Evolutionary conservation across 2,888 invertebrate genomes (phyloP).

Genomic region (Cheilosia soror): DNA sequence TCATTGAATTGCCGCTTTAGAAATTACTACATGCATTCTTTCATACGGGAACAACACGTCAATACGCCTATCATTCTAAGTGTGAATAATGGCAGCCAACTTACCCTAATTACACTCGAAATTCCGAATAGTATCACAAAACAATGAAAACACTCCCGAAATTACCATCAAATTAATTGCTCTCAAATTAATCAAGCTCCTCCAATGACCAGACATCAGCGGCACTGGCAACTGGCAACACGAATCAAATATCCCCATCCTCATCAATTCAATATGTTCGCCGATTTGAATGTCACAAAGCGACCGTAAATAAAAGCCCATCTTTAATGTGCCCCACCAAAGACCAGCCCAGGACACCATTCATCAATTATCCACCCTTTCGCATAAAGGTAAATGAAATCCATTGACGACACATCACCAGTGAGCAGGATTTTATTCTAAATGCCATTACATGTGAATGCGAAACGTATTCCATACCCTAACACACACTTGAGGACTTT

Average conservation of each 20-base stretch:
- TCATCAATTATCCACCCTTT: slow-evolving; percentile 68
- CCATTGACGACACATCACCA: slow-evolving; percentile 49
- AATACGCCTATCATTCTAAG: background rate
- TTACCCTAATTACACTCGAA: slow-evolving; percentile 8
- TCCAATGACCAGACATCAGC: background rate
- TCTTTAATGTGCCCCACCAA: slow-evolving; percentile 4
- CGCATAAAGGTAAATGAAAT: slow-evolving; percentile 69
- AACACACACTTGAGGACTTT: slow-evolving; percentile 53
- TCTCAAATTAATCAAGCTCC: slow-evolving; percentile 64
- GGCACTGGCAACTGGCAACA: background rate
- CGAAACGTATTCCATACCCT: slow-evolving; percentile 1
- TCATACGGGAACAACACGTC: background rate
- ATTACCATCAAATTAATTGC: slow-evolving; percentile 61
- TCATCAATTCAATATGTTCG: slow-evolving; percentile 31
- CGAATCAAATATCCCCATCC: slow-evolving; percentile 46
- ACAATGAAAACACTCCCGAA: slow-evolving; percentile 33
- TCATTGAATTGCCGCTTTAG: too few relatives aligned
- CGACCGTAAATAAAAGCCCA: slow-evolving; percentile 47
- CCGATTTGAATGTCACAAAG: slow-evolving; percentile 71
- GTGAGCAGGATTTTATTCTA: slow-evolving; percentile 44
- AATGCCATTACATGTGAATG: slow-evolving; percentile 64
- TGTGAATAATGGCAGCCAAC: slow-evolving; percentile 4
- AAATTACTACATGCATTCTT: background rate
- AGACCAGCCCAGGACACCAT: slow-evolving; percentile 24
- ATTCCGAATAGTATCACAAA: slow-evolving; percentile 24